Conservation (phyloP, 2,113 vertebrate genomes). For the Dolichallabes microphthalmus region DNA sequence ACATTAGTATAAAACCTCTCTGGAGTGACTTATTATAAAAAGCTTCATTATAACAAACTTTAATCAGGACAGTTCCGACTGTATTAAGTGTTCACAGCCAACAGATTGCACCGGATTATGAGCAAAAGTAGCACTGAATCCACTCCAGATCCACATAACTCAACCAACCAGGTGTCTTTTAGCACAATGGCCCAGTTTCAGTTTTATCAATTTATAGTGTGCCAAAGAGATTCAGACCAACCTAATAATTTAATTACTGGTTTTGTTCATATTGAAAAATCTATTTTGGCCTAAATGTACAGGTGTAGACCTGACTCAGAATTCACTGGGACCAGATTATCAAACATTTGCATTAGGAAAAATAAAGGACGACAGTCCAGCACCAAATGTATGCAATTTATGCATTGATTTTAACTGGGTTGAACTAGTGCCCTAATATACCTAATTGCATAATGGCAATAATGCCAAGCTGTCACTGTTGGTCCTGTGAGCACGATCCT, state of each 20-base stretch:
- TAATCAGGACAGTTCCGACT: background rate
- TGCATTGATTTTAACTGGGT: background rate
- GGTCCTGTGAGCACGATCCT: background rate
- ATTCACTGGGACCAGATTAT: background rate
- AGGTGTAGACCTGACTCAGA: background rate
- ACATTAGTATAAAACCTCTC: background rate
- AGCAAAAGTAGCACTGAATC: slow-evolving; percentile 1
- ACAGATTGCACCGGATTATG: background rate
- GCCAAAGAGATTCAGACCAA: background rate
- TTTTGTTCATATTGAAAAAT: background rate
- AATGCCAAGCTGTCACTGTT: background rate
- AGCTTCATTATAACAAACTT: background rate
- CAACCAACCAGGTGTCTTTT: background rate
- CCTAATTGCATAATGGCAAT: background rate
- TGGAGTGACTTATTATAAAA: background rate
- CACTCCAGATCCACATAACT: background rate
- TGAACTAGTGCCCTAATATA: background rate
- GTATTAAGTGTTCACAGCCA: background rate
- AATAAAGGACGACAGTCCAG: background rate
- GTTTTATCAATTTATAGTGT: background rate
- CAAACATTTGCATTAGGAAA: background rate
- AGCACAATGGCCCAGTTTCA: background rate
- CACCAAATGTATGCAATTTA: background rate
- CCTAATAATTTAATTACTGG: background rate
- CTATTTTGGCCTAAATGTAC: background rate